phyloP scores from a whole-genome alignment of 2,113 vertebrate species.

The Neogale vison region DNA sequence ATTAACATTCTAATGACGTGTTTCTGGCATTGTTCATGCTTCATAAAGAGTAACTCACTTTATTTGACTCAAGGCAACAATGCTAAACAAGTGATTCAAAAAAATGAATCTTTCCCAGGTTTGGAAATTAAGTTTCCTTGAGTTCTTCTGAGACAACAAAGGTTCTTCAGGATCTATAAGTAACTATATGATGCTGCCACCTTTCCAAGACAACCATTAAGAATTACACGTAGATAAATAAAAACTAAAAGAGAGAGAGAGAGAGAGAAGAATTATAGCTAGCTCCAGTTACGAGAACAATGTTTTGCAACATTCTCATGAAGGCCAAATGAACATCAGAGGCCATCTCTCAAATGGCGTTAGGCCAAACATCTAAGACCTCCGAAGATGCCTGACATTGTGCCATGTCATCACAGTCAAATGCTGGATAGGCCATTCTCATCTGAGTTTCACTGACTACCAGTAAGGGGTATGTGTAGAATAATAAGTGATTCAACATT shows the following conservation, averaged over 20 bases:
- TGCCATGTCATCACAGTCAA: slow-evolving; percentile 50
- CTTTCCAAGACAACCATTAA: slow-evolving; percentile 44
- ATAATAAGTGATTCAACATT: slow-evolving; percentile 45
- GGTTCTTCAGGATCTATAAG: neutral
- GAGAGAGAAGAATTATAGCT: neutral
- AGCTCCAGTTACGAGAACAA: neutral
- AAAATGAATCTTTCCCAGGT: slow-evolving; percentile 23
- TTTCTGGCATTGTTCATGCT: slow-evolving; percentile 60
- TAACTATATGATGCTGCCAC: neutral
- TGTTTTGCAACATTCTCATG: slow-evolving; percentile 7
- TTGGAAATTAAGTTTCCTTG: slow-evolving; percentile 57
- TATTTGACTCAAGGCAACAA: slow-evolving; percentile 58
- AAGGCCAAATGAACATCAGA: slow-evolving; percentile 58
- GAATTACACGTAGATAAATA: neutral
- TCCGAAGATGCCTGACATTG: slow-evolving; percentile 56
- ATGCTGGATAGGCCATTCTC: slow-evolving; percentile 50
- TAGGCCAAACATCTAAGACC: slow-evolving; percentile 48
- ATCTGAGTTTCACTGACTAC: slow-evolving; percentile 45
- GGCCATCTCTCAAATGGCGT: slow-evolving; percentile 56
- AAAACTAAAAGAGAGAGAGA: neutral
- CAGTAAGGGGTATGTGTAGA: slow-evolving; percentile 60
- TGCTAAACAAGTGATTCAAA: slow-evolving; percentile 14
- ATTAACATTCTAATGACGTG: slow-evolving; percentile 53
- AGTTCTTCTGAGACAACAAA: slow-evolving; percentile 41
- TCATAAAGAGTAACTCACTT: slow-evolving; percentile 63